Base-by-base conservation (phyloP, 2,888 invertebrate species). In the Amiota mariae region DNA sequence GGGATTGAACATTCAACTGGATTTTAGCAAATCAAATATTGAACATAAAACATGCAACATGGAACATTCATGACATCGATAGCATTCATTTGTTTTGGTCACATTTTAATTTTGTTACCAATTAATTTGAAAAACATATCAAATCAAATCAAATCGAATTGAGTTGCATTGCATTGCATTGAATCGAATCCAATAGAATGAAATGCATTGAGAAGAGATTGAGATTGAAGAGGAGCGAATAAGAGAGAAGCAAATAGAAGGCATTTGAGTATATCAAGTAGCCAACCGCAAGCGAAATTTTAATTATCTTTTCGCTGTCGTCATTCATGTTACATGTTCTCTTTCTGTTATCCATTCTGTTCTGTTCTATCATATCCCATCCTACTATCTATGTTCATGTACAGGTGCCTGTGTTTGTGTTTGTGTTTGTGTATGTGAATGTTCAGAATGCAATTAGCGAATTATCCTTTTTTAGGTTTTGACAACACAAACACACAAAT, bases 361-460 rank as follows among this genome's bases (percentile, higher is more conserved):
- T 6, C 36, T 36, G 6, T 24, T 3, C 24, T 24, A 24, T 24
- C 24, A 24, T 24, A 24, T 24, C 24, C 1, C n/a, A n/a, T n/a
- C n/a, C n/a, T n/a, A n/a, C n/a, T 24, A 24, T 24, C 2, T 24
- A 24, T 24, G 24, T 54, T 12, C 12, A 54, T 15, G 15, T 54
- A n/a, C n/a, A n/a, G n/a, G n/a, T n/a, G n/a, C n/a, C n/a, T n/a
- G n/a, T n/a, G n/a, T n/a, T n/a, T n/a, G n/a, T n/a, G n/a, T n/a
- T n/a, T n/a, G n/a, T n/a, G n/a, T n/a, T n/a, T n/a, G n/a, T n/a
- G 54, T 0, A 54, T 54, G 54, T 13, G 20, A 20, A 20, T 59
- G 20, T 68, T n/a, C 57, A 13, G 57, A 72, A 72, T 72, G 72
- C 57, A 72, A 72, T 72, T 72, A 72, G 72, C 72, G 63, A 72